phyloP scores from a whole-genome alignment of 2,888 invertebrate genomes.

The Parnassius apollo region DNA sequence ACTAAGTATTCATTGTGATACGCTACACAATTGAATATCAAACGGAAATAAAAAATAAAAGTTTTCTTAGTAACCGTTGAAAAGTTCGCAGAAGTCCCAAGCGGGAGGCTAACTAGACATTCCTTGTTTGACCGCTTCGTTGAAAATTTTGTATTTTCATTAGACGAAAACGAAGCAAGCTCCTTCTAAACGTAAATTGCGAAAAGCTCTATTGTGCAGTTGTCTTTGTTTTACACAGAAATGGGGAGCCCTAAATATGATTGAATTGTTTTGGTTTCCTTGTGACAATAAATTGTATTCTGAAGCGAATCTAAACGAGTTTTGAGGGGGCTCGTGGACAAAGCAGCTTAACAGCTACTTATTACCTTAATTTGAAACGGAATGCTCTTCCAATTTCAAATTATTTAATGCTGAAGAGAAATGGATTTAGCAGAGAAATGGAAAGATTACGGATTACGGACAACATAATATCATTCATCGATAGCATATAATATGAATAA shows the following conservation, averaged over 20 bases:
- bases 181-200: conserved; percentile 12
- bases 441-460: not conserved
- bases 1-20: not conserved
- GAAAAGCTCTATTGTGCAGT: conserved; percentile 16
- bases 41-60: conserved; percentile 8
- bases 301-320: conserved; percentile 16
- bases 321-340: conserved; percentile 11
- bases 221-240: conserved; percentile 33
- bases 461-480: too few species aligned
- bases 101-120: not conserved
- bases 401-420: conserved; percentile 7
- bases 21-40: conserved; percentile 18
- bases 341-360: conserved; percentile 19
- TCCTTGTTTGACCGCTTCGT: conserved; percentile 21
- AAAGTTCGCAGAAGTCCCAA: conserved; percentile 10
- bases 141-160: conserved; percentile 17
- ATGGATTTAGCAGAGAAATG: not conserved
- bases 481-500: too few species aligned
- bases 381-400: conserved; percentile 3
- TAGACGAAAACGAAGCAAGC: conserved; percentile 10
- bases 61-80: conserved; percentile 13
- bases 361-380: conserved; percentile 21
- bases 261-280: conserved; percentile 32
- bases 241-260: conserved; percentile 38
- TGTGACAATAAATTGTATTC: conserved; percentile 23